Base-by-base conservation (phyloP, 2,888 invertebrate species). In the Deladenus siricidicola region DNA sequence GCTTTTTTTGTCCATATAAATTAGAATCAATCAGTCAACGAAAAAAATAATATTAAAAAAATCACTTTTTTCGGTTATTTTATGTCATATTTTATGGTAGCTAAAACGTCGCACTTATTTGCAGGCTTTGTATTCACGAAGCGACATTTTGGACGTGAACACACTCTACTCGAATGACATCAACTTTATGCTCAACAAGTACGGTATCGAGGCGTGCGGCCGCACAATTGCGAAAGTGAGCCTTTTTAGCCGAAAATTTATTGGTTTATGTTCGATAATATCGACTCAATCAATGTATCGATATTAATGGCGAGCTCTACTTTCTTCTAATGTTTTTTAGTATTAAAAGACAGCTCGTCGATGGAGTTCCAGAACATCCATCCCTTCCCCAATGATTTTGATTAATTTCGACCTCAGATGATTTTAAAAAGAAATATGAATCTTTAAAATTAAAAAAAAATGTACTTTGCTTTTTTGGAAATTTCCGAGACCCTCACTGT, bases 121-220 rank as follows among this genome's bases (percentile, higher is more conserved):
- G 19, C 71, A 86, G 84, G 89, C 89, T 82, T 88, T 98, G 86
- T 89, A 87, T 74, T 87, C 88, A 73, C 87, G 89, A 79, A 83
- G 86, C 56, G 83, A 87, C 57, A 78, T 89, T 2, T 80, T 94
- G 29, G 87, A 92, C 80, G 70, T 78, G 30, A 75, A 75, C 60
- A 66, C 69, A 19, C 60, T 79, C 29, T 91, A 92, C 80, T 88
- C 89, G 43, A 99, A 99, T 79, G 91, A 96, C 78, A 88, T 98
- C 63, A 90, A 93, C 75, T 86, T 87, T 1, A 87, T 98, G 74
- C 89, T 90, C 0, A 84, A 85, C 10, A 66, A 29, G 21, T 98
- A 92, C 77, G 98, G 98, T 0, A 90, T 98, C 66, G 98, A 98
- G 83, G 96, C 98, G 0, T 96, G 93, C 0, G 85, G 86, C 53